phyloP scores from a whole-genome alignment of 2,888 invertebrate genomes.

The Vandiemenella viatica region DNA sequence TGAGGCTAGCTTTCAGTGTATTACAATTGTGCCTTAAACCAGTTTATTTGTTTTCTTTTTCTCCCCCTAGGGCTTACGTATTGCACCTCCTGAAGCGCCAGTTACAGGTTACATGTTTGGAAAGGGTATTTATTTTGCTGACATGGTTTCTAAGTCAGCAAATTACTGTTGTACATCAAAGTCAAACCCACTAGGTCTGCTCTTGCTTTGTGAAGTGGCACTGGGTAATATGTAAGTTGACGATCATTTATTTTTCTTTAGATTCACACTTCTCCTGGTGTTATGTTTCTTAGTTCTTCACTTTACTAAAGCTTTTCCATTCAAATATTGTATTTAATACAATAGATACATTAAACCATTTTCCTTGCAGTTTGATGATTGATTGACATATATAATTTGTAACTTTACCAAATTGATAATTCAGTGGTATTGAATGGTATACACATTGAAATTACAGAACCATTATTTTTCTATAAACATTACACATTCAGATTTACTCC shows the following conservation, averaged over 20 bases:
- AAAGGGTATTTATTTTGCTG: constrained; percentile 94
- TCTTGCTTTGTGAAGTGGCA: constrained; percentile 90
- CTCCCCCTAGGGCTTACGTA: constrained; percentile 60
- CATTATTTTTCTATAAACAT: too few species aligned
- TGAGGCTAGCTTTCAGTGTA: neutral
- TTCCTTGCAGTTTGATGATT: neutral
- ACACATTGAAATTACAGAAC: too few species aligned
- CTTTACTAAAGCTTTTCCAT: too few species aligned
- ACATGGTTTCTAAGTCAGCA: constrained; percentile 97
- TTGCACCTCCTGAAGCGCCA: constrained; percentile 97
- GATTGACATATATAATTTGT: neutral
- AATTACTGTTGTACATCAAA: constrained; percentile 79
- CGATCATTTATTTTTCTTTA: neutral
- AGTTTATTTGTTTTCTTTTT: neutral
- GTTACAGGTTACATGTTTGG: constrained; percentile 95
- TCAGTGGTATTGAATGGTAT: too few species aligned
- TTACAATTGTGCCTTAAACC: neutral
- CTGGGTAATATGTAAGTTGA: constrained; percentile 72
- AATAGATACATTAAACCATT: neutral
- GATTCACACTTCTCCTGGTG: neutral
- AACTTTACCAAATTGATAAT: too few species aligned
- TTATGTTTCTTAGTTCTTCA: too few species aligned
- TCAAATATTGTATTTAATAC: neutral
- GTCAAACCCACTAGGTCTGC: constrained; percentile 56
- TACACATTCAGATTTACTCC: too few species aligned